Evolutionary conservation across 2,888 invertebrate genomes (phyloP).

Genomic region (Eugnorisma glareosa): DNA sequence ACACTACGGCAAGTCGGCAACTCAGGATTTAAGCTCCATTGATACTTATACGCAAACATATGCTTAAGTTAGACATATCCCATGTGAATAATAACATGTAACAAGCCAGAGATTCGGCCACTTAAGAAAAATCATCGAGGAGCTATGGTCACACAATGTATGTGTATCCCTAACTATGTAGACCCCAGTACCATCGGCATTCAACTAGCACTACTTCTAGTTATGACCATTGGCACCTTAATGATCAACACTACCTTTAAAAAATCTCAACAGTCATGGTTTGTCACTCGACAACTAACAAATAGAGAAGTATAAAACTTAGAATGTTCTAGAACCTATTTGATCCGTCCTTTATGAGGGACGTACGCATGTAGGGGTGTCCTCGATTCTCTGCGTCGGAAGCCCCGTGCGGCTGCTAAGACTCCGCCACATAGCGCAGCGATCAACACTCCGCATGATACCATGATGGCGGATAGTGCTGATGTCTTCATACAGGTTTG

Average conservation of each 20-base stretch:
- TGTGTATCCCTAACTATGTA: neutral
- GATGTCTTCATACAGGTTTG: conserved; percentile 92
- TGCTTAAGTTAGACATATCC: neutral
- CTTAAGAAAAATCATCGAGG: neutral
- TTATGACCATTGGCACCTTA: conserved; percentile 30
- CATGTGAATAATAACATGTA: neutral
- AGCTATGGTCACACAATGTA: neutral
- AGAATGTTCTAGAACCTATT: conserved; percentile 75
- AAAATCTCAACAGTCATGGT: conserved; percentile 45
- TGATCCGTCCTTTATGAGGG: conserved; percentile 92
- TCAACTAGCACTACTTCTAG: conserved; percentile 32
- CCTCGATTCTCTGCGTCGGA: conserved; percentile 89
- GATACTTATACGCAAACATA: neutral
- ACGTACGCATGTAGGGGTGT: conserved; percentile 90
- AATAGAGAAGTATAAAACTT: conserved; percentile 1
- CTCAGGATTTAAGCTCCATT: neutral
- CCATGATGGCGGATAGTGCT: conserved; percentile 93
- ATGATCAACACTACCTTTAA: conserved; percentile 33
- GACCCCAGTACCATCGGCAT: neutral
- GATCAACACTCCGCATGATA: conserved; percentile 92
- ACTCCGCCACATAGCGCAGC: conserved; percentile 94
- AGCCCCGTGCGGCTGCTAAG: conserved; percentile 94
- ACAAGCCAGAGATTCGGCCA: neutral
- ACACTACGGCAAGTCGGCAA: neutral
- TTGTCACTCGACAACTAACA: conserved; percentile 29